Conservation (phyloP, 2,113 vertebrate species). For the Dryoscopus gambensis region DNA sequence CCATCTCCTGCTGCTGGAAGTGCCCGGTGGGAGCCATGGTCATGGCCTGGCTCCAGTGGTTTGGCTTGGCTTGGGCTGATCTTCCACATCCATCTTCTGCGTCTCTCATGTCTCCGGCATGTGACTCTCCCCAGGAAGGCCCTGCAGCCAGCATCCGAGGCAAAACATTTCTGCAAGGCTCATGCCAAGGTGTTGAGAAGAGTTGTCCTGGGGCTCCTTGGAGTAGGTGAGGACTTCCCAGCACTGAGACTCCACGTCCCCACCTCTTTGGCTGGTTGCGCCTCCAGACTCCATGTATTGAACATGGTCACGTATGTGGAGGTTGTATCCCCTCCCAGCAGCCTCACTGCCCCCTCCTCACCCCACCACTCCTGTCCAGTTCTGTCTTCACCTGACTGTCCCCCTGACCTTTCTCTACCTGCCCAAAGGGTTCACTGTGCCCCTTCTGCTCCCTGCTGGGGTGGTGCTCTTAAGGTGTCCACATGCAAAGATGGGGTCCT, state of each 20-base stretch:
- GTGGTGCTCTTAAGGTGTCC: neutral
- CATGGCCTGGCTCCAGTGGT: neutral
- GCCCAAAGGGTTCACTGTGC: neutral
- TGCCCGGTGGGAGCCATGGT: neutral
- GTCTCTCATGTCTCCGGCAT: neutral
- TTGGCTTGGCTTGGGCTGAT: neutral
- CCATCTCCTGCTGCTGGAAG: neutral
- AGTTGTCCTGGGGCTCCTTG: constrained; percentile 44
- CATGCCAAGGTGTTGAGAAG: constrained; percentile 8
- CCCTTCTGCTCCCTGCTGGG: neutral
- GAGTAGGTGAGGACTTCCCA: constrained; percentile 52
- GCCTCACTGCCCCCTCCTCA: neutral
- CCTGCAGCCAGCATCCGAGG: neutral
- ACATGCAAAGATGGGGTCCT: accelerated
- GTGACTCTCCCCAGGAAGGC: constrained; percentile 52
- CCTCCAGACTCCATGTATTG: neutral
- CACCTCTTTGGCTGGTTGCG: neutral
- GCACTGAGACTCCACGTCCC: neutral
- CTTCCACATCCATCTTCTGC: neutral
- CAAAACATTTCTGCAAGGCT: constrained; percentile 27
- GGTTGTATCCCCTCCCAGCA: neutral
- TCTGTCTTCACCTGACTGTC: neutral
- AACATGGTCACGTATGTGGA: accelerated
- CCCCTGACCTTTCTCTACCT: neutral
- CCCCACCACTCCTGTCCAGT: neutral